Percentiles rank a stretch among this genome's conserved stretches.
These are phyloP conservation scores for Coptodon rendalli DNA, from an alignment of 2,113 vertebrate genomes.

Conservation along the genomic window DNA sequence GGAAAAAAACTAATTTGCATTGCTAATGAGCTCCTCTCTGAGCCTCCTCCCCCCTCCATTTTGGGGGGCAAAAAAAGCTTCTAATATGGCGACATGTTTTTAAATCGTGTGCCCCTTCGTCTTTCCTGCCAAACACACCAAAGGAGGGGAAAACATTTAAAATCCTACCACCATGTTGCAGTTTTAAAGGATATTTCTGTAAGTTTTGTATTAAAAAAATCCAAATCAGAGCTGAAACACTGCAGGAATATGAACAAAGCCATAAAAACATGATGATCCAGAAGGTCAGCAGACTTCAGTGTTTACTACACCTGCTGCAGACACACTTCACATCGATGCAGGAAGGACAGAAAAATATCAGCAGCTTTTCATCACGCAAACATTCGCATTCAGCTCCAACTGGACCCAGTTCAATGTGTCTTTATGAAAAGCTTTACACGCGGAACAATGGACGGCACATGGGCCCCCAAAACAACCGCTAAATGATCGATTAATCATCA, in stretches of 20 bases:
- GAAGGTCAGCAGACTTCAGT: neutral
- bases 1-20: constrained; percentile 43
- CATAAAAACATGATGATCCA: neutral
- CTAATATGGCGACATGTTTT: constrained; percentile 53
- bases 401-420: neutral
- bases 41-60: constrained; percentile 52
- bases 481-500: neutral
- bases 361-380: neutral
- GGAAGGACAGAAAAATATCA: neutral
- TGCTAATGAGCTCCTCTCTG: constrained; percentile 47
- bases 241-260: neutral
- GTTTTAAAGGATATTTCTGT: neutral
- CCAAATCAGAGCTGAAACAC: neutral
- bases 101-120: neutral
- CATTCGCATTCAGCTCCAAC: neutral
- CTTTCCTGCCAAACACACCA: neutral
- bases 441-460: neutral
- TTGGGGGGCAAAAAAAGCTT: constrained; percentile 34
- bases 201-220: neutral
- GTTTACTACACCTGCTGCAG: neutral
- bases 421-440: neutral
- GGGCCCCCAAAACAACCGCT: neutral
- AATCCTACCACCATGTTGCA: neutral
- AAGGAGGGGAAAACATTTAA: neutral
- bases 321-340: neutral